These are phyloP conservation scores for Ophion ventricosus DNA, from an alignment of 2,888 invertebrate species.

Conservation along the genomic window DNA sequence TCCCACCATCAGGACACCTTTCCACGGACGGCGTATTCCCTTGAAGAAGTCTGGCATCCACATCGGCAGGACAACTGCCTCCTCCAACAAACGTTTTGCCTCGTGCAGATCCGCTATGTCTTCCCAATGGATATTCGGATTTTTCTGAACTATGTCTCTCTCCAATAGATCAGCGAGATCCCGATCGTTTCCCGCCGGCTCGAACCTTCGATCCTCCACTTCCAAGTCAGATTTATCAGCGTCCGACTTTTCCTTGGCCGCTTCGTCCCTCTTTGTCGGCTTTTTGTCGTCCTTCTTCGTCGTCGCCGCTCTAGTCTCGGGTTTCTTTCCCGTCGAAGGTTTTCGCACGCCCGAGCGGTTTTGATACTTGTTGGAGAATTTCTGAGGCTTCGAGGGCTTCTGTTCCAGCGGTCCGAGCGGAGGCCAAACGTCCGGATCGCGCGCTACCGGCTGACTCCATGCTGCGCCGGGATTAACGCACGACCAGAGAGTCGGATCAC, in stretches of 20 bases:
- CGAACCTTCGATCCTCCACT: slow-evolving; percentile 92
- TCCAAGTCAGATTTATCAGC: slow-evolving; percentile 87
- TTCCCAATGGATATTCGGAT: slow-evolving; percentile 98
- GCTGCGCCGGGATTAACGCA: slow-evolving; percentile 85
- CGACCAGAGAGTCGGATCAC: slow-evolving; percentile 92
- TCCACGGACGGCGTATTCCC: slow-evolving; percentile 98
- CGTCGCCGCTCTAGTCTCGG: slow-evolving; percentile 81
- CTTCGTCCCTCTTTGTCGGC: slow-evolving; percentile 83
- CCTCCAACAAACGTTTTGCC: slow-evolving; percentile 95
- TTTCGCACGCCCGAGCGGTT: slow-evolving; percentile 79
- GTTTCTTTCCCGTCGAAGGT: slow-evolving; percentile 79
- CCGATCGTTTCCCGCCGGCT: slow-evolving; percentile 92
- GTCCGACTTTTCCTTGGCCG: slow-evolving; percentile 86
- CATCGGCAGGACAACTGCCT: slow-evolving; percentile 98
- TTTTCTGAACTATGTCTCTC: slow-evolving; percentile 97
- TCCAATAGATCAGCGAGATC: slow-evolving; percentile 97
- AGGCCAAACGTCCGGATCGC: slow-evolving; percentile 95
- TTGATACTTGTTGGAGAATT: slow-evolving; percentile 77
- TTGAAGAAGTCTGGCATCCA: slow-evolving; percentile 99
- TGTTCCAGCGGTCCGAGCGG: slow-evolving; percentile 92
- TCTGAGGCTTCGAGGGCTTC: slow-evolving; percentile 84
- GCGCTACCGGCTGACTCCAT: slow-evolving; percentile 84
- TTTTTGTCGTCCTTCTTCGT: slow-evolving; percentile 79
- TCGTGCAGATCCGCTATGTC: slow-evolving; percentile 96
- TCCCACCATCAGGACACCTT: slow-evolving; percentile 97